A percentile compares a stretch with the other conserved stretches of the same genome.
Evolutionary conservation across 2,888 invertebrate genomes (phyloP).

Genomic region (Suillia variegata): DNA sequence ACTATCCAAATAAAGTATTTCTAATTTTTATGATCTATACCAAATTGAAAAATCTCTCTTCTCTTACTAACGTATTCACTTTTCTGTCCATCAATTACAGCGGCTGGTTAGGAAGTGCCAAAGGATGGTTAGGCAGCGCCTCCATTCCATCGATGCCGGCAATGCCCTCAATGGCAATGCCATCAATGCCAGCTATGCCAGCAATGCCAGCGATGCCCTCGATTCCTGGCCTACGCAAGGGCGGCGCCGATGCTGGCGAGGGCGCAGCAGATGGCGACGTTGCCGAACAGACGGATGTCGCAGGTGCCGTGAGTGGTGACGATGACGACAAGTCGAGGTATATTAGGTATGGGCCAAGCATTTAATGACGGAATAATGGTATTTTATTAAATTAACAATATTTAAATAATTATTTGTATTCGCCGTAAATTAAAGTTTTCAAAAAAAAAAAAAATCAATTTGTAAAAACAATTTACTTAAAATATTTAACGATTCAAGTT

Average conservation of each 20-base stretch:
- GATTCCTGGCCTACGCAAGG: conserved; percentile 76
- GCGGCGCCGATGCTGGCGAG: conserved; percentile 65
- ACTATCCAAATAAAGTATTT: too few species aligned
- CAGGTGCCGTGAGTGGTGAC: conserved; percentile 63
- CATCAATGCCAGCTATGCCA: conserved; percentile 59
- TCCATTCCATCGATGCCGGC: conserved; percentile 62
- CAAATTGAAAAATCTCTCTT: too few species aligned
- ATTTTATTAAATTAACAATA: conserved; percentile 26
- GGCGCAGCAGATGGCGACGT: conserved; percentile 59
- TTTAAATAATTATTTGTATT: background rate
- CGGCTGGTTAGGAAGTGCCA: conserved; percentile 86
- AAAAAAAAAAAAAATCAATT: conserved; percentile 9
- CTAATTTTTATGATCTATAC: too few species aligned
- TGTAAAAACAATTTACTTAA: background rate
- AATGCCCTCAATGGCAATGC: conserved; percentile 61
- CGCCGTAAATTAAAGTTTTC: background rate
- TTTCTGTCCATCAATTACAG: too few species aligned
- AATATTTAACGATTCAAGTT: conserved; percentile 22
- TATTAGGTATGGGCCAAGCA: conserved; percentile 71
- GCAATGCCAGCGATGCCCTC: conserved; percentile 62
- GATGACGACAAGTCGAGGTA: conserved; percentile 90
- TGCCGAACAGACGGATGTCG: conserved; percentile 37
- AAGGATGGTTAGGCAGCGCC: conserved; percentile 77
- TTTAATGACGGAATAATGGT: conserved; percentile 61
- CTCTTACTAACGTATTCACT: too few species aligned